A percentile compares a stretch with the other conserved stretches of the same genome.
Evolutionary conservation across 2,113 vertebrate species (phyloP).

Genomic region (Tetraodon nigroviridis): DNA sequence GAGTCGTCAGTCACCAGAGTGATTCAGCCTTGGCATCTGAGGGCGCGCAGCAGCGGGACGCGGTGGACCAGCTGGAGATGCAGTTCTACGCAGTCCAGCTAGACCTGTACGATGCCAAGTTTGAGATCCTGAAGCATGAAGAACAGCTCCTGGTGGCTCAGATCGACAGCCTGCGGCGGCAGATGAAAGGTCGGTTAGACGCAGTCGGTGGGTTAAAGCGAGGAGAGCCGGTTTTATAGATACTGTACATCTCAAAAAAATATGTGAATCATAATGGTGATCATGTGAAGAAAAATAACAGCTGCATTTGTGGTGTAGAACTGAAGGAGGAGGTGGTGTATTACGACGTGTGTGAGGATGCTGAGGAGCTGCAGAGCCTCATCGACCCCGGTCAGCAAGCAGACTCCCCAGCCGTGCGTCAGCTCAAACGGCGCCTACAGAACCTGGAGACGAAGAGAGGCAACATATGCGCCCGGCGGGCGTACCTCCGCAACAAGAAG

Average conservation of each 20-base stretch:
- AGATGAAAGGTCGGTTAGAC: constrained; percentile 81
- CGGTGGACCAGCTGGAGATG: constrained; percentile 85
- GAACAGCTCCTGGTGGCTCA: constrained; percentile 87
- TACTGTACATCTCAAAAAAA: no score
- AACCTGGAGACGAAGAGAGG: constrained; percentile 85
- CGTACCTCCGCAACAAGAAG: constrained; percentile 88
- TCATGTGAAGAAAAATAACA: neutral
- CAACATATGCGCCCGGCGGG: constrained; percentile 81
- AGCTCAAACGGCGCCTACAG: constrained; percentile 75
- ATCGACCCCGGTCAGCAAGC: constrained; percentile 42
- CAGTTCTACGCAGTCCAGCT: constrained; percentile 89
- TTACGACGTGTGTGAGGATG: constrained; percentile 90
- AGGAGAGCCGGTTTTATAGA: no score
- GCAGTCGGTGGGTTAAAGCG: no score
- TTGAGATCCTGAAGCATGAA: constrained; percentile 89
- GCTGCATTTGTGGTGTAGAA: constrained; percentile 74
- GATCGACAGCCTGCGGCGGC: constrained; percentile 80
- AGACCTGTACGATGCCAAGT: constrained; percentile 87
- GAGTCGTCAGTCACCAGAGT: constrained; percentile 45
- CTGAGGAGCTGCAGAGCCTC: constrained; percentile 80
- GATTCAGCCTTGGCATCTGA: constrained; percentile 6
- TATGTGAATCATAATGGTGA: no score
- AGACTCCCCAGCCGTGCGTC: constrained; percentile 47
- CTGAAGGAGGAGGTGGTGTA: constrained; percentile 95
- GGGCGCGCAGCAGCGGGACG: constrained; percentile 32